These are phyloP conservation scores for Okapia johnstoni DNA, from an alignment of 2,113 vertebrate genomes.

Conservation along the genomic window DNA sequence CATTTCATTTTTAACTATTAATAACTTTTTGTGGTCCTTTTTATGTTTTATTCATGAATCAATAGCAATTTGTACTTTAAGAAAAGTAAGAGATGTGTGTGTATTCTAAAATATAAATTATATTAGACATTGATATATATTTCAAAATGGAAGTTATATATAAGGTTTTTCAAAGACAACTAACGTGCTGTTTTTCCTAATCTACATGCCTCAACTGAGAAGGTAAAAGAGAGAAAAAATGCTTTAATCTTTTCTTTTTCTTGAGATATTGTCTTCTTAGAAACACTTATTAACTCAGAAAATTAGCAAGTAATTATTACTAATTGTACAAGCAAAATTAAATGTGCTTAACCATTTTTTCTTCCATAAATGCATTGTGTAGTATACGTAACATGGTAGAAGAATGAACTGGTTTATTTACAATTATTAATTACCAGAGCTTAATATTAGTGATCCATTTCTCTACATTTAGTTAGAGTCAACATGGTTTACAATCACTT, in stretches of 20 bases:
- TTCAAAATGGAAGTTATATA: conserved; percentile 20
- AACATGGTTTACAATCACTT: neutral
- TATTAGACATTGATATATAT: neutral
- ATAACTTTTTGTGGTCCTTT: neutral
- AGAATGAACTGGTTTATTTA: neutral
- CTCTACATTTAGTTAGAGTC: neutral
- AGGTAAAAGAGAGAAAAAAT: neutral
- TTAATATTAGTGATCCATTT: neutral
- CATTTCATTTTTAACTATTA: neutral
- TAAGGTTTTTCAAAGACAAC: neutral
- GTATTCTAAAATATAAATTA: neutral
- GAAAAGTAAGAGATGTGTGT: neutral
- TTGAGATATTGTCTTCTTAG: neutral
- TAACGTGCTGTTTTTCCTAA: neutral
- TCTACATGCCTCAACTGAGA: neutral
- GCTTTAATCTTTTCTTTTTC: neutral
- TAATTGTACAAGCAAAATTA: neutral
- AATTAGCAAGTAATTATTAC: neutral
- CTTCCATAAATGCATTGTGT: neutral
- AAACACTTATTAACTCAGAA: neutral
- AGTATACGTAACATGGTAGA: neutral
- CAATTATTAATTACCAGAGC: neutral
- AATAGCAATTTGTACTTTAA: neutral
- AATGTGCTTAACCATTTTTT: neutral
- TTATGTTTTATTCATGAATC: neutral